Base-by-base conservation (phyloP, 2,113 vertebrate genomes). In the Sapayoa aenigma region DNA sequence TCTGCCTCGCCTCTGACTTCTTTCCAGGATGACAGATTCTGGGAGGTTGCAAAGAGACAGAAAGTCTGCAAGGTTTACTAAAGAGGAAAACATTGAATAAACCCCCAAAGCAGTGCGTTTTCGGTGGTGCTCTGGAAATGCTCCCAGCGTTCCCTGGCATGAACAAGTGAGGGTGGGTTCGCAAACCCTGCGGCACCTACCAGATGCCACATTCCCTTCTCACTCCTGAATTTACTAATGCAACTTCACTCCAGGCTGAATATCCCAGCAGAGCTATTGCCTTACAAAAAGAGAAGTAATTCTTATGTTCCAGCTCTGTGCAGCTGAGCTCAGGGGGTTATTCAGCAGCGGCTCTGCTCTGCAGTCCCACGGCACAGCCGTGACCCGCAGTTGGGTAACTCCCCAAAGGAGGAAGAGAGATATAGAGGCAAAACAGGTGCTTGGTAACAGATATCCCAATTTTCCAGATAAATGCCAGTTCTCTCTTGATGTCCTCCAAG, bases 201-300 rank as follows among this genome's bases (percentile, higher is more conserved):
- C 95, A 76, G 41, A 20, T 82, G 93, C 94, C 82, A 41, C 55
- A 55, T 91, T 86, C 91, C 84, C 84, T 88, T 85, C 92, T 85
- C 84, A 78, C 62, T 33, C 46, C 81, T 49, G 78, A 16, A 72
- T 76, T 84, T 63, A 66, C 80, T 84, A 39, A 66, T 79, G 71
- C 77, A 87, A 22, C 93, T 66, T 74, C 47, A 21, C 62, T 82
- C 21, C 77, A 90, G 91, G 86, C 47, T 80, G 86, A 81, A 24
- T 10, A 47, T 75, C 42, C 42, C 42, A 47, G 55, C 41, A 87
- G 42, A 62, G 14, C 41, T 55, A 35, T 79, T 69, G 33, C 12
- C 58, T 58, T 37, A 14, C n/a, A 66, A 35, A 31, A 2, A 49
- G 47, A 52, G 89, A 72, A 35, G 39, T 59, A 78, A 75, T 46